Evolutionary conservation across 2,113 vertebrate species (phyloP).

Genomic region (Tyto alba): DNA sequence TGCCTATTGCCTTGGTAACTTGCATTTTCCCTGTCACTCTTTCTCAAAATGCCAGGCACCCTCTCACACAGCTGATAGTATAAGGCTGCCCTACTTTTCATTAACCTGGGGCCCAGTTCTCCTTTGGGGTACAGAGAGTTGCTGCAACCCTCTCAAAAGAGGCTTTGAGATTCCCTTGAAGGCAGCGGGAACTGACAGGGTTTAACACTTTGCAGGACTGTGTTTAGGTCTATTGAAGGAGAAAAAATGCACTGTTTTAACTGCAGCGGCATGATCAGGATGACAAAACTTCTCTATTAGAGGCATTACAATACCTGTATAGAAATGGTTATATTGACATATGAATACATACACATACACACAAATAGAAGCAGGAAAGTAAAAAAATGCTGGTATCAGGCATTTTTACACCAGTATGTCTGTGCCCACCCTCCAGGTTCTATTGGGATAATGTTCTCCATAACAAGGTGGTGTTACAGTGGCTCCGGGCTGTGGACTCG

Average conservation of each 20-base stretch:
- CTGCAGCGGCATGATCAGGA: neutral
- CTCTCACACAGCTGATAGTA: neutral
- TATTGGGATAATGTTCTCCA: neutral
- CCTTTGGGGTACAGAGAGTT: neutral
- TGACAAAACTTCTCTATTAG: neutral
- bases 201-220: neutral
- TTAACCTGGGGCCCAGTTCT: neutral
- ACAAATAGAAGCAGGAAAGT: neutral
- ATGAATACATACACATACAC: fast-evolving
- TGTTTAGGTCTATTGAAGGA: neutral
- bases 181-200: neutral
- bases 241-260: neutral
- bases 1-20: neutral
- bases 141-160: neutral
- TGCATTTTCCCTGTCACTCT: neutral
- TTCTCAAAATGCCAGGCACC: neutral
- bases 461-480: neutral
- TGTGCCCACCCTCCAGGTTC: fast-evolving
- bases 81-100: constrained; percentile 18
- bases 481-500: neutral
- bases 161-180: neutral
- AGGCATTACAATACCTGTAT: neutral
- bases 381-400: neutral
- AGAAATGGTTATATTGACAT: neutral
- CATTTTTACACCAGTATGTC: neutral